Percentiles rank a stretch among this genome's conserved stretches.
Evolutionary conservation across 1,140 invertebrate species (phyloP).

Genomic region (Papilio aristodemus): DNA sequence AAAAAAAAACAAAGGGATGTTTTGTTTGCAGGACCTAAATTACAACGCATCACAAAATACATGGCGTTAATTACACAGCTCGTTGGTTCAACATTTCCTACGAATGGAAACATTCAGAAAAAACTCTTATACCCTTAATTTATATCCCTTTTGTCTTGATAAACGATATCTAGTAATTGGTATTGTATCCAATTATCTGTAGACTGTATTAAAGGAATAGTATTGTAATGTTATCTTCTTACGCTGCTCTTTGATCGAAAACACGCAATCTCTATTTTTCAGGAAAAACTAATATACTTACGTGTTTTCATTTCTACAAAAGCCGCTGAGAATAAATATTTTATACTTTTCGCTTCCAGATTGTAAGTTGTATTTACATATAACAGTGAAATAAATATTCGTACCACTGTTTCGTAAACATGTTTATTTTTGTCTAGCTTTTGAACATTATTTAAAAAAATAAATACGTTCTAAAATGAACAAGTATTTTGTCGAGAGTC

Average conservation of each 20-base stretch:
- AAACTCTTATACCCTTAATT: background rate
- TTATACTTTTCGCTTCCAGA: too few relatives aligned
- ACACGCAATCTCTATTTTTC: too few relatives aligned
- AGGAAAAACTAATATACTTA: too few relatives aligned
- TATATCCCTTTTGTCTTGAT: conserved; percentile 1
- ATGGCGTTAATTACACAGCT: conserved; percentile 25
- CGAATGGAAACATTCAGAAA: background rate
- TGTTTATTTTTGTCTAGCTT: too few relatives aligned
- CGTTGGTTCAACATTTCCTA: conserved; percentile 16
- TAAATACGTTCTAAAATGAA: background rate
- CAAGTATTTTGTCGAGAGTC: background rate
- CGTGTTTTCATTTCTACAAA: too few relatives aligned
- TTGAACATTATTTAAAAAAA: background rate
- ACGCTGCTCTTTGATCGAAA: too few relatives aligned
- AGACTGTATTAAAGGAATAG: too few relatives aligned
- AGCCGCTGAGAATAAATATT: too few relatives aligned
- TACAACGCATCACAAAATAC: conserved; percentile 25
- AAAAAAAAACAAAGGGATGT: conserved; percentile 3
- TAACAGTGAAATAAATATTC: too few relatives aligned
- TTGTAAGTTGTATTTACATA: too few relatives aligned
- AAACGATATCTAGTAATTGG: background rate
- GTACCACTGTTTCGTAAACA: too few relatives aligned
- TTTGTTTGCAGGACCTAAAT: conserved; percentile 23
- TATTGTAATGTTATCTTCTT: too few relatives aligned
- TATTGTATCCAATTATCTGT: background rate